These are phyloP conservation scores for Porites lutea DNA, from an alignment of 64 coral and sea anemone species.

Conservation along the genomic window DNA sequence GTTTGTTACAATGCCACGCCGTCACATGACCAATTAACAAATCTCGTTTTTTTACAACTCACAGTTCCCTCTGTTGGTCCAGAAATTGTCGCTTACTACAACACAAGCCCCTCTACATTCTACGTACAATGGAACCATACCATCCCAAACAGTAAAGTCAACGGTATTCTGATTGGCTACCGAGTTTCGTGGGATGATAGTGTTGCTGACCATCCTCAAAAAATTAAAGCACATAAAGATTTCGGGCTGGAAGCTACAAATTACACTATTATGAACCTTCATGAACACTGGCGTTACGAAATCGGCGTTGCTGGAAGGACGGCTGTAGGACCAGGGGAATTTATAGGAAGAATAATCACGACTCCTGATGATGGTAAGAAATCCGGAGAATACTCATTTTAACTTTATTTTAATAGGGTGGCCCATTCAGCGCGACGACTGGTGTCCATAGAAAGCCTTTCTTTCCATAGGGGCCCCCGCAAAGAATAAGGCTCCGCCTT, in stretches of 20 bases:
- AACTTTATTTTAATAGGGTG: too few relatives aligned
- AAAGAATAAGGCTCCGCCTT: too few relatives aligned
- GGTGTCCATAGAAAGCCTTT: too few relatives aligned
- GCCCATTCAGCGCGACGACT: too few relatives aligned
- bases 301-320: constrained; percentile 25
- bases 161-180: constrained; percentile 49
- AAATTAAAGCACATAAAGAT: neutral
- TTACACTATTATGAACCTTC: neutral
- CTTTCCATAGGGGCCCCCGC: too few relatives aligned
- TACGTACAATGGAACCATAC: constrained; percentile 27
- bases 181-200: neutral
- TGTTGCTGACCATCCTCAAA: neutral
- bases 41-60: neutral
- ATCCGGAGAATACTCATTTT: neutral
- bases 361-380: constrained; percentile 49
- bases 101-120: constrained; percentile 15
- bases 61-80: constrained; percentile 31
- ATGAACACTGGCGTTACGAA: constrained; percentile 7
- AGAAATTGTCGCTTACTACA: neutral
- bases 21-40: neutral
- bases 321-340: neutral
- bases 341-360: neutral
- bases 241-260: neutral
- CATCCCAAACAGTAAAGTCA: neutral
- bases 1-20: too few relatives aligned